A percentile compares a stretch with the other conserved stretches of the same genome.
phyloP scores from a whole-genome alignment of 2,113 vertebrate species.

The Todiramphus saurophagus region DNA sequence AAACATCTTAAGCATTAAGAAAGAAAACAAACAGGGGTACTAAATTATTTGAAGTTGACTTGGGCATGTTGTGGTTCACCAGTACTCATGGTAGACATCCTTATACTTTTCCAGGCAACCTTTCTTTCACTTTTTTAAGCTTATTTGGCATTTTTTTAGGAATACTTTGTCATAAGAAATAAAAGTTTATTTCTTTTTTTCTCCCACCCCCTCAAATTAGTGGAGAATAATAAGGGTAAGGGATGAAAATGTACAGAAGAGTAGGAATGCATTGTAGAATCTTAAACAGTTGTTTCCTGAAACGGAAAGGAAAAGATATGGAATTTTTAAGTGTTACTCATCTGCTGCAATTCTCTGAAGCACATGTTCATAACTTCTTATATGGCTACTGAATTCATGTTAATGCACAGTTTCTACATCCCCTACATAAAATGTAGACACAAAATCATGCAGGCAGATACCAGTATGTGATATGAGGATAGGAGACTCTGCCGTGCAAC shows the following conservation, averaged over 20 bases:
- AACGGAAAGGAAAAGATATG: neutral
- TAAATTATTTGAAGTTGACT: neutral
- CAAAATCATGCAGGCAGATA: neutral
- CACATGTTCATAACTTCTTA: neutral
- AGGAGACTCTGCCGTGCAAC: neutral
- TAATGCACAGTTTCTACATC: neutral
- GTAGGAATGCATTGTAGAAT: neutral
- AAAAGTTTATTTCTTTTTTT: neutral
- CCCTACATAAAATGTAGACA: neutral
- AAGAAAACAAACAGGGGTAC: neutral
- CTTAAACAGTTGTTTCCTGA: neutral
- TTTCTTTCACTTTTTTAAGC: neutral
- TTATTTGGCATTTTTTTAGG: neutral
- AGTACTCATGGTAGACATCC: neutral
- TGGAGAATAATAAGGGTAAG: neutral
- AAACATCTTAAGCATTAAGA: neutral
- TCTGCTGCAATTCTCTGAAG: neutral
- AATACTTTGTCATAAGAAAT: neutral
- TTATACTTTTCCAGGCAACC: neutral
- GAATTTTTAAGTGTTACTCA: neutral
- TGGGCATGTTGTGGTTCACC: neutral
- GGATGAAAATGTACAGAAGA: neutral
- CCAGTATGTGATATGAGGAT: neutral
- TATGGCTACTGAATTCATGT: neutral
- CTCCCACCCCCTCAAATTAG: neutral